These are phyloP conservation scores for Ormyrus labotus DNA, from an alignment of 2,888 invertebrate genomes.

Conservation along the genomic window DNA sequence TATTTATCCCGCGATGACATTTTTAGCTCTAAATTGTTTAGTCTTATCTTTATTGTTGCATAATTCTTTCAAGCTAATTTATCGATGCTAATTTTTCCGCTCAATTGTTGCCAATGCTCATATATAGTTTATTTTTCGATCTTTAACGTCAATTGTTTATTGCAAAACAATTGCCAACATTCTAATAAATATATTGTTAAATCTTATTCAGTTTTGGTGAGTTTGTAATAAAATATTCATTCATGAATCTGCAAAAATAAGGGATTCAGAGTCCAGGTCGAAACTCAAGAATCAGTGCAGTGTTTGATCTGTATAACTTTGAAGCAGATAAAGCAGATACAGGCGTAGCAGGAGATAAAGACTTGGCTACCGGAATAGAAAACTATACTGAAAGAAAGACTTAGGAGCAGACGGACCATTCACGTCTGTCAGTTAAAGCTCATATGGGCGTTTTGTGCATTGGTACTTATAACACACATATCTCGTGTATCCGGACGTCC, in stretches of 20 bases:
- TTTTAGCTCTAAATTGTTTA: background rate
- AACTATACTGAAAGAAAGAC: background rate
- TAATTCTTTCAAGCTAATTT: background rate
- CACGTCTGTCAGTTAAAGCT: background rate
- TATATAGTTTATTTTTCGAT: too few relatives aligned
- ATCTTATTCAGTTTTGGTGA: background rate
- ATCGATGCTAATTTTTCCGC: too few relatives aligned
- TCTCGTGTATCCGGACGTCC: slow-evolving; percentile 16
- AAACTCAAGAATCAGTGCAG: slow-evolving; percentile 8
- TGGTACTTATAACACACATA: background rate
- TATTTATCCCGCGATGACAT: background rate
- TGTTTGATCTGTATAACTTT: background rate
- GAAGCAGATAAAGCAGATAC: slow-evolving; percentile 8
- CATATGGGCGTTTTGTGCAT: slow-evolving; percentile 33
- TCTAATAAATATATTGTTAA: background rate
- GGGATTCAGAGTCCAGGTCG: background rate
- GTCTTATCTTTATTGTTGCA: slow-evolving; percentile 1
- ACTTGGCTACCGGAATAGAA: background rate
- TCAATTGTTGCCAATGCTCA: too few relatives aligned
- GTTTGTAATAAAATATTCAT: background rate
- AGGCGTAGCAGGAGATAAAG: slow-evolving; percentile 14
- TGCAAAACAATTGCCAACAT: background rate
- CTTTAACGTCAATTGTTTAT: too few relatives aligned
- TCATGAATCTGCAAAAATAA: background rate
- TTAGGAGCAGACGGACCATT: background rate